Base-by-base conservation (phyloP, 2,113 vertebrate species). In the Hipposideros armiger region DNA sequence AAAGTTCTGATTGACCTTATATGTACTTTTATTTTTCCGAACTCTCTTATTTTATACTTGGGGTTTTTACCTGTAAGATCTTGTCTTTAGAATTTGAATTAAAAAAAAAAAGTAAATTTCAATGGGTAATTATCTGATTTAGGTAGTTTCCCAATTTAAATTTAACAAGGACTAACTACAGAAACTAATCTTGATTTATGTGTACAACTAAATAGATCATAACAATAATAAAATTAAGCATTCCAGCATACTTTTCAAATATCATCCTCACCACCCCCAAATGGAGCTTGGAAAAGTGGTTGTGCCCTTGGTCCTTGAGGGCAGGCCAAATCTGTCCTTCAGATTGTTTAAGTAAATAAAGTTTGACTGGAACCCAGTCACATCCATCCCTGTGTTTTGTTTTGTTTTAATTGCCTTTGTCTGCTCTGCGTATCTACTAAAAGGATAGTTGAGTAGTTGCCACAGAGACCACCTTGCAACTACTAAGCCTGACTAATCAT, bases 1-100 rank as follows among this genome's bases (percentile, higher is more conserved):
- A 81, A 97, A 69, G 52, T 90, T 95, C 66, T 92, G 66, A 91
- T 60, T 94, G 60, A 86, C 76, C 50, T 95, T 40, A 85, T 54
- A 69, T 81, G 11, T 67, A 78, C 8, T 69, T 95, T 67, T 8
- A 84, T 72, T 78, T 15, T 47, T 73, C 64, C 91, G 45, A 66
- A 80, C 9, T 45, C 36, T 52, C 15, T 90, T 95, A 81, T 81
- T 96, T 56, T 73, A 42, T 52, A 92, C 36, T 54, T 90, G n/a
- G 9, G 72, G 17, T 60, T 87, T 94, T 64, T 76, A 72, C 26
- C 67, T 67, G 40, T 56, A 87, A n/a, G 28, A 5, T n/a, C 30
- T 40, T 95, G 4, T 45, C 32, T 87, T 76, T 24, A 24, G 42
- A 94, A 66, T 80, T 67, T 80, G 40, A 95, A 84, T 45, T 50